A percentile compares a stretch with the other conserved stretches of the same genome.
Conservation (phyloP, 2,888 invertebrate genomes). For the Macrophya annulata region DNA sequence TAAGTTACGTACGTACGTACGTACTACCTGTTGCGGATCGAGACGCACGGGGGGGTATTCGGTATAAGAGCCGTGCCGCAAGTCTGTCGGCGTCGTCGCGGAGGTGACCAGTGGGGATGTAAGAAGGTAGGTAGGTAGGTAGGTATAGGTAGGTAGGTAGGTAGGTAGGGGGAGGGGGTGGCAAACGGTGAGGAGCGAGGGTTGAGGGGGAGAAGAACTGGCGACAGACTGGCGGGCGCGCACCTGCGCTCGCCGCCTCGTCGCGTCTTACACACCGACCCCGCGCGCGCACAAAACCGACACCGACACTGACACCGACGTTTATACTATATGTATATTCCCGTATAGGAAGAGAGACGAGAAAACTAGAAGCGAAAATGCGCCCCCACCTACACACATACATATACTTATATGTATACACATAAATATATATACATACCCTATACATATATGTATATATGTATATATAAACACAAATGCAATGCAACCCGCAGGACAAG, state of each 20-base stretch:
- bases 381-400: conserved; percentile 3
- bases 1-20: conserved; percentile 10
- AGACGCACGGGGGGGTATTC: conserved; percentile 6
- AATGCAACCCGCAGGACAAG: not conserved
- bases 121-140: conserved; percentile 29
- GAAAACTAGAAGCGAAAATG: not conserved
- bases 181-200: conserved; percentile 57
- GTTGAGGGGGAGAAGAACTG: conserved; percentile 69
- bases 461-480: not conserved
- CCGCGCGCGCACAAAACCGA: not conserved
- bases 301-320: not conserved
- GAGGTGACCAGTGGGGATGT: not conserved
- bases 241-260: conserved; percentile 74
- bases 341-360: not conserved
- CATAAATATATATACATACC: not conserved
- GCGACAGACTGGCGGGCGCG: conserved; percentile 78
- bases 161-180: conserved; percentile 48
- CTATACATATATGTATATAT: not conserved
- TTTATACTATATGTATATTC: not conserved
- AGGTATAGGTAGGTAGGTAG: conserved; percentile 36
- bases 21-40: conserved; percentile 52
- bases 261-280: conserved; percentile 60
- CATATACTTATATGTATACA: not conserved
- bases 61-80: conserved; percentile 7
- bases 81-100: conserved; percentile 30